Evolutionary conservation across 2,888 invertebrate species (phyloP), one percentile per base, ranked within the genome.

Genomic region (Parascotia fuliginaria): DNA sequence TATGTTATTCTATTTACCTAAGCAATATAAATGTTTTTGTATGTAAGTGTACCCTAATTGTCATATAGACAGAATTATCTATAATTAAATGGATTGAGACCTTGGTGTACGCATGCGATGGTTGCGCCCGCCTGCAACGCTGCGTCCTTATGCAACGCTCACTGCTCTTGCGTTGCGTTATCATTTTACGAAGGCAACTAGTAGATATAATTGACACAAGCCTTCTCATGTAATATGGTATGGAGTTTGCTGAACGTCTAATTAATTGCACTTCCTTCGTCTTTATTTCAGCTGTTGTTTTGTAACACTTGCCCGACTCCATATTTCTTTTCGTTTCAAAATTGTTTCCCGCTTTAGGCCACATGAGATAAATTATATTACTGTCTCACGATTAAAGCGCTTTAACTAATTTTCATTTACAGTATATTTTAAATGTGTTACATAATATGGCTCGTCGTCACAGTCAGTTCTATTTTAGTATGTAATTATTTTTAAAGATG

Each of bases 91-190:
- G 7, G n/a, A 43, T 41, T 31, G 44, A 59, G 62, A 56, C 75
- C 76, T 77, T 77, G 77, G 42, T 65, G 36, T 52, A 64, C 55
- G 59, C 65, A 56, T 58, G 55, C 54, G 54, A 37, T 50, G 55
- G 48, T 54, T 50, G 62, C 74, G 70, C 74, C 75, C 73, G 75
- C 76, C 74, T 77, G 72, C 62, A 53, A 46, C 51, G 38, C 27
- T 57, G 68, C 70, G 73, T 55, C 73, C 74, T 73, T 77, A 56
- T 70, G 73, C 70, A 78, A 79, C 73, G 74, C 74, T 75, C 56
- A 50, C 38, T 79, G 76, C 77, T 75, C 70, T 76, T 67, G 57
- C 60, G 50, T 76, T 67, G 57, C 60, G 50, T 74, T 79, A 77
- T 77, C 63, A 73, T 69, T 77, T 77, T 78, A 77, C 73, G 68